These are phyloP conservation scores for Scleropages formosus DNA, from an alignment of 2,797 vertebrate species.

Conservation along the genomic window DNA sequence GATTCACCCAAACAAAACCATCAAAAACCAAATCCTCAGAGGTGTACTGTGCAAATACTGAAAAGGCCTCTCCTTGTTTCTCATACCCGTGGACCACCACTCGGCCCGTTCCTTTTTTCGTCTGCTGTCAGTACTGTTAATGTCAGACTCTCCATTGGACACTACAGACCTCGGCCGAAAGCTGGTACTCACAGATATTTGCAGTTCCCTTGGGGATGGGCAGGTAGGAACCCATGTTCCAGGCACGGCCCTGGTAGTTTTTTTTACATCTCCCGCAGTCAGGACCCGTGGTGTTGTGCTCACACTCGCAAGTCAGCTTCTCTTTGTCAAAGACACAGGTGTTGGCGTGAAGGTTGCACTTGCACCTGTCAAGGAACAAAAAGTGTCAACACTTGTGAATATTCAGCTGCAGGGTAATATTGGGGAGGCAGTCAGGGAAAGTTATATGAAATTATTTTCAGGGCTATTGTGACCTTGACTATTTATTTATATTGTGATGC, in stretches of 20 bases:
- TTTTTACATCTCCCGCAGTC: conserved; percentile 97
- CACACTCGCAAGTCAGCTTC: conserved; percentile 91
- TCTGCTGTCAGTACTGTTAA: too few species aligned
- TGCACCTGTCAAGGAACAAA: conserved; percentile 77
- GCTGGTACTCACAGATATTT: conserved; percentile 92
- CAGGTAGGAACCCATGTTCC: conserved; percentile 95
- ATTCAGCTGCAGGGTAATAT: background rate
- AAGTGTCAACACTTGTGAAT: conserved; percentile 18
- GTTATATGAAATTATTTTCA: background rate
- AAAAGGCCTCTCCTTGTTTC: too few species aligned
- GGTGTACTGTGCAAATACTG: too few species aligned
- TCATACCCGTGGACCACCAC: too few species aligned
- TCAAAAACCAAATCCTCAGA: too few species aligned
- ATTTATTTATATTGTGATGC: background rate
- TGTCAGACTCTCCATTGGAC: too few species aligned
- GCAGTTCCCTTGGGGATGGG: conserved; percentile 98
- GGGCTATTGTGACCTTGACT: conserved; percentile 2
- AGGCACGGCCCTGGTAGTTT: conserved; percentile 90
- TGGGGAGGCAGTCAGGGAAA: background rate
- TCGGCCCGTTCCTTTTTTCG: too few species aligned
- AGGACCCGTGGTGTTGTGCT: conserved; percentile 97
- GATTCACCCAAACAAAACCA: too few species aligned
- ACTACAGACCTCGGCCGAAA: conserved; percentile 25
- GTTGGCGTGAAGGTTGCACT: conserved; percentile 98
- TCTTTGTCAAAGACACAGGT: conserved; percentile 92